phyloP scores from a whole-genome alignment of 2,113 vertebrate species.

The Embiotoca jacksoni region DNA sequence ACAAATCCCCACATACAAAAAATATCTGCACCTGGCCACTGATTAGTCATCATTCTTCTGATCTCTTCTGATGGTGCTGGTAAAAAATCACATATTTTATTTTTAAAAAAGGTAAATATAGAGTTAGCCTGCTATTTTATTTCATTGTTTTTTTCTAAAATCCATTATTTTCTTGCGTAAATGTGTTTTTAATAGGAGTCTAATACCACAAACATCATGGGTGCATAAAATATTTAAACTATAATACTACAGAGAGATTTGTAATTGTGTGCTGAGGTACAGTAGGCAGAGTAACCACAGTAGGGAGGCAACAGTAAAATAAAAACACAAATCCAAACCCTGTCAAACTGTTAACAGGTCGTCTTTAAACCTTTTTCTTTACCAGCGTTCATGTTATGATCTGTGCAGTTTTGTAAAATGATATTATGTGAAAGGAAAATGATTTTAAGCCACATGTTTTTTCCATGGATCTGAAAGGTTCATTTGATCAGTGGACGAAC shows the following conservation, averaged over 20 bases:
- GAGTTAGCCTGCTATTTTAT: too few species aligned
- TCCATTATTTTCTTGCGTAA: too few species aligned
- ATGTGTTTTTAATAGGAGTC: too few species aligned
- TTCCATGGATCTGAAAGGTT: not conserved
- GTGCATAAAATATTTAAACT: too few species aligned
- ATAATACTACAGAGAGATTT: too few species aligned
- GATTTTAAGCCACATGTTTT: not conserved
- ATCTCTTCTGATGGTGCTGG: slow-evolving; percentile 12
- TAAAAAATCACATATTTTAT: not conserved
- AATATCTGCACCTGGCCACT: slow-evolving; percentile 41
- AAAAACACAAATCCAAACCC: not conserved
- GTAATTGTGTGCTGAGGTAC: not conserved
- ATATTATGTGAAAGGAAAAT: not conserved
- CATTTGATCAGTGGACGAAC: not conserved
- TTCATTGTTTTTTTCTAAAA: too few species aligned
- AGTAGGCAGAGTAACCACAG: not conserved
- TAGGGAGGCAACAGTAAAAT: not conserved
- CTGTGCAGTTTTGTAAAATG: not conserved
- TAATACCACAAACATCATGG: too few species aligned
- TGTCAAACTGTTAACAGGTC: not conserved
- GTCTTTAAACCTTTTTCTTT: not conserved
- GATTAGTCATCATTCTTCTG: slow-evolving; percentile 28
- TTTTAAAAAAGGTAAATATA: not conserved
- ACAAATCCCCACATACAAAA: slow-evolving; percentile 28
- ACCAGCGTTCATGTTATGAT: not conserved